Base-by-base conservation (phyloP, 2,888 invertebrate genomes). In the Mechanitis mazaeus region DNA sequence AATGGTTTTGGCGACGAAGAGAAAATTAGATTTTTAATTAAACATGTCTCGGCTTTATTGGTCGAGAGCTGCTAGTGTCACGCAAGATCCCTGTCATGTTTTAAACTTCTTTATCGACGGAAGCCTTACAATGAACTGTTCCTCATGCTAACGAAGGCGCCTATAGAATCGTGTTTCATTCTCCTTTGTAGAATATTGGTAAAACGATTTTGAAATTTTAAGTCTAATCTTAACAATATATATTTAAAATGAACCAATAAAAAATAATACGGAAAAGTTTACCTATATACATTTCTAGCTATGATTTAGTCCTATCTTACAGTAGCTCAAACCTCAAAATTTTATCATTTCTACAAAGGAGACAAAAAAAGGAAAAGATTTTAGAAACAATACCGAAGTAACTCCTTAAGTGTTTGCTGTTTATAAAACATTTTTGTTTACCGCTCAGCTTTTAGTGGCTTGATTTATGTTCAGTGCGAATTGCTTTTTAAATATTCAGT, bases 1-100 rank as follows among this genome's bases (percentile, higher is more conserved):
- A 20, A 33, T 56, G n/a, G 12, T 50, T 54, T 58, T 55, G 54
- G 33, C 53, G 60, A 38, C 56, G 12, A 69, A 54, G 60, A 53
- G 60, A 54, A 64, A 59, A 65, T 60, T 54, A 64, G 57, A 60
- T 66, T 64, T 62, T 66, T 66, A 66, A 66, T 58, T 61, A 64
- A 66, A 66, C 62, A 64, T 61, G 59, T 66, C 64, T 56, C 33
- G 45, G 45, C 56, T 65, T 58, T 59, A 63, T 65, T 54, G 56
- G 42, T 42, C 56, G 45, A 56, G 38, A 33, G 33, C 12, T 54
- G 47, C 50, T 58, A 42, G 20, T 45, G 50, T 1, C 33, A 55
- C 46, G 56, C 47, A 58, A 61, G 55, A 55, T 47, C 46, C 33
- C 59, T 35, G 46, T 56, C 28, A 59, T 59, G 54, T 56, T 55